A percentile compares a stretch with the other conserved stretches of the same genome.
phyloP scores from a whole-genome alignment of 2,888 invertebrate genomes.

The Amiota communis region DNA sequence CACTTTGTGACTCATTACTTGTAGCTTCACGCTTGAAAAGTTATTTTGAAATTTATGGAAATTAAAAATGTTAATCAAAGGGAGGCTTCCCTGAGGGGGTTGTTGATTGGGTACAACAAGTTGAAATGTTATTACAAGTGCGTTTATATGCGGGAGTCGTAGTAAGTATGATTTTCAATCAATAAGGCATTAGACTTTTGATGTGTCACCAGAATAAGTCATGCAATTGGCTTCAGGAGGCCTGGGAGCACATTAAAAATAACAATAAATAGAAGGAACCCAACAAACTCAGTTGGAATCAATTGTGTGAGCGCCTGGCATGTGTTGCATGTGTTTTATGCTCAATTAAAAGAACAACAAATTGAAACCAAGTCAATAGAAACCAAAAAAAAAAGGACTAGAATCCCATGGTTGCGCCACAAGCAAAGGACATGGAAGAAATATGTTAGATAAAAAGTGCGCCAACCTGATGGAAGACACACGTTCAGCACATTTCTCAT shows the following conservation, averaged over 20 bases:
- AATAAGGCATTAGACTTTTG: too few relatives aligned
- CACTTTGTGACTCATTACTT: slow-evolving; percentile 14
- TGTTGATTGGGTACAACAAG: not conserved
- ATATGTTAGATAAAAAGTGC: slow-evolving; percentile 10
- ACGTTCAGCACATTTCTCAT: slow-evolving; percentile 19
- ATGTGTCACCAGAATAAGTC: too few relatives aligned
- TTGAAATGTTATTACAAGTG: slow-evolving; percentile 23
- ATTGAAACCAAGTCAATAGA: slow-evolving; percentile 6
- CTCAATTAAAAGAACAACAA: not conserved
- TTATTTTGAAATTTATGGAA: slow-evolving; percentile 18
- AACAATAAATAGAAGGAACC: not conserved
- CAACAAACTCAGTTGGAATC: not conserved
- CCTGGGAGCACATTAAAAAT: too few relatives aligned
- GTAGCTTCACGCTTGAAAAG: not conserved
- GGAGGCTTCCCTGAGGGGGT: not conserved
- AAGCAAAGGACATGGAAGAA: not conserved
- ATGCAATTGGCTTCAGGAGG: too few relatives aligned
- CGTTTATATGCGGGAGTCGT: too few relatives aligned
- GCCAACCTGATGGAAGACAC: slow-evolving; percentile 12
- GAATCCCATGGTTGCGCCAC: slow-evolving; percentile 17
- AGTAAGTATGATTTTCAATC: too few relatives aligned
- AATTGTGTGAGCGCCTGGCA: not conserved
- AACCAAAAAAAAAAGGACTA: not conserved
- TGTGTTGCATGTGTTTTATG: slow-evolving; percentile 12
- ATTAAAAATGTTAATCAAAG: slow-evolving; percentile 21